Percentiles rank a stretch among this genome's conserved stretches.
Conservation (phyloP, 2,113 vertebrate genomes). For the Eonycteris spelaea region DNA sequence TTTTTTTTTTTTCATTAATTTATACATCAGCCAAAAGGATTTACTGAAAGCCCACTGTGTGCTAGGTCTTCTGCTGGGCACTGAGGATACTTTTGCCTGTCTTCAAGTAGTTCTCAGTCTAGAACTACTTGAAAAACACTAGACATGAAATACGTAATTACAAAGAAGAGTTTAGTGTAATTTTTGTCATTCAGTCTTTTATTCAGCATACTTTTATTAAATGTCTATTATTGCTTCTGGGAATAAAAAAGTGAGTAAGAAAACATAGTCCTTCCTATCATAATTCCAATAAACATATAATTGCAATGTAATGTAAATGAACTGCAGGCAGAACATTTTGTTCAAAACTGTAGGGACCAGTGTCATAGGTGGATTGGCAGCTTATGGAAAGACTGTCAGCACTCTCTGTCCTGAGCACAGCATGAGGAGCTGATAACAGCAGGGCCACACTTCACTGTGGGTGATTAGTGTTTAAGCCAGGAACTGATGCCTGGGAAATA, state of each 20-base stretch:
- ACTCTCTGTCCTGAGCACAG: neutral
- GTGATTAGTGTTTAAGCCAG: neutral
- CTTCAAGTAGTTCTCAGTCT: neutral
- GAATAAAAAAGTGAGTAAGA: neutral
- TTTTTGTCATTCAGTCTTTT: neutral
- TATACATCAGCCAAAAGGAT: neutral
- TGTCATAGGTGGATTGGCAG: neutral
- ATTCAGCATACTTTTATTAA: neutral
- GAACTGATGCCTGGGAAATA: neutral
- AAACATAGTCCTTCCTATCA: neutral
- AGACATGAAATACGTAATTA: slow-evolving; percentile 16
- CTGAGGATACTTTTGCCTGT: neutral
- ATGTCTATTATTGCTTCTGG: neutral
- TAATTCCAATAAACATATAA: slow-evolving; percentile 10
- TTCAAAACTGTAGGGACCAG: neutral
- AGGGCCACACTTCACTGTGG: neutral
- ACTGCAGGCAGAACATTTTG: neutral
- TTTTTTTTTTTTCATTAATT: neutral
- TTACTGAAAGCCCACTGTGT: neutral
- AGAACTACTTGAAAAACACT: too few relatives aligned
- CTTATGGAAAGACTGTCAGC: neutral
- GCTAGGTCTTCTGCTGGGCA: neutral
- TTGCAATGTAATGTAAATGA: neutral
- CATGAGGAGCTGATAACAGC: neutral
- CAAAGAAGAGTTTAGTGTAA: neutral